Base-by-base conservation (phyloP, 2,797 vertebrate genomes). In the Gallinago stenura region DNA sequence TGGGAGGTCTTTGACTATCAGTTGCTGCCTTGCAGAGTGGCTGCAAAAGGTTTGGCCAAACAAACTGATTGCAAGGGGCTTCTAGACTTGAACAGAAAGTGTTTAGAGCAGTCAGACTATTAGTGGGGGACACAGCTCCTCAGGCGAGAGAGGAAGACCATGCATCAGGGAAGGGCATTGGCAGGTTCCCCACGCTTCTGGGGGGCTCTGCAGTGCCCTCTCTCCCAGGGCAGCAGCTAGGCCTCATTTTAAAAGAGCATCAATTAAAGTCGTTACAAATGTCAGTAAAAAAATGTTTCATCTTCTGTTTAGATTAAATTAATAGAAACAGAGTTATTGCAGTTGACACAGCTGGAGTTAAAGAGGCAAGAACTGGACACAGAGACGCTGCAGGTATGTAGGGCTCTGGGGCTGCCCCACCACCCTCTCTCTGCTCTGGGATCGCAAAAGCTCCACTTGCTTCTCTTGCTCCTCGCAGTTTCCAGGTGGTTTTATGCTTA, bases 341-440 rank as follows among this genome's bases (percentile, higher is more conserved):
- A 99, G 98, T 97, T 99, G 98, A 99, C 99, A 97, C 99, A 99
- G 98, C 98, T 99, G 99, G 99, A 99, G 98, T 98, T 99, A 98
- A 99, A 99, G 98, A 99, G 98, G 98, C 98, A 98, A 96, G 98
- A 97, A 98, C 98, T 99, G 98, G 99, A 99, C 97, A 96, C 98
- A 97, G 99, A 99, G 98, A 98, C 97, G 70, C 98, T 99, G 96
- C 99, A 99, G 99, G 99, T 99, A 98, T 66, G 99, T 99, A 96
- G 97, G 97, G 96, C 96, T 95, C 85, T 83, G 94, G 50, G 90
- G 84, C 92, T 85, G 94, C 65, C 69, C 70, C 83, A 22, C 81
- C 73, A 91, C 77, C 69, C 25, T 71, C 71, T 61, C 75, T 71
- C 85, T 80, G 77, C 90, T 94, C 77, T 85, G 90, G 82, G 68